Conservation (phyloP, 2,797 vertebrate genomes). For the Sylvia borin region DNA sequence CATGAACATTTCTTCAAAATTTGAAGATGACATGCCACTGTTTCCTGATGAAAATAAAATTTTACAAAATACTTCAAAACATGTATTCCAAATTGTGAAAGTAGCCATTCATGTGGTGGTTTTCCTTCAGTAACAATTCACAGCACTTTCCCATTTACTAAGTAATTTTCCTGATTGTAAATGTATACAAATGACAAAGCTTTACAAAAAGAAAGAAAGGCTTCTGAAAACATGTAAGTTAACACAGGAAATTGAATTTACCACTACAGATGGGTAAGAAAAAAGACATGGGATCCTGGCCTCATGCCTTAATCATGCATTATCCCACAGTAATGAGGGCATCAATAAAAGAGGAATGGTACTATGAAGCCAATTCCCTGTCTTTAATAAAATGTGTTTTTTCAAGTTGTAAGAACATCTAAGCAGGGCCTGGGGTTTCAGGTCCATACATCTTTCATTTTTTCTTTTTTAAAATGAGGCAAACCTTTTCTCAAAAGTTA, state of each 20-base stretch:
- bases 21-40: neutral
- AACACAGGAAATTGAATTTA: neutral
- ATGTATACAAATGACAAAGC: neutral
- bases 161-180: neutral
- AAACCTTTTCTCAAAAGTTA: constrained; percentile 17
- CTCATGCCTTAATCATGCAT: neutral
- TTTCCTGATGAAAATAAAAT: neutral
- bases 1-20: neutral
- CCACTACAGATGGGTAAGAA: neutral
- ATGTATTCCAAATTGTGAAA: neutral
- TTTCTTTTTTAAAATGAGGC: neutral
- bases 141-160: neutral
- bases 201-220: neutral
- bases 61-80: neutral
- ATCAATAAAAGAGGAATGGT: neutral
- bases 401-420: neutral
- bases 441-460: neutral
- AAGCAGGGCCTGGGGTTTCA: neutral
- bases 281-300: neutral
- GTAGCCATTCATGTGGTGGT: neutral
- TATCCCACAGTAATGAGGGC: neutral
- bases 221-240: neutral
- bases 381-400: neutral
- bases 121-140: neutral
- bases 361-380: neutral